A percentile compares a stretch with the other conserved stretches of the same genome.
Conservation (phyloP, 2,888 invertebrate genomes). For the Ophion ellenae region DNA sequence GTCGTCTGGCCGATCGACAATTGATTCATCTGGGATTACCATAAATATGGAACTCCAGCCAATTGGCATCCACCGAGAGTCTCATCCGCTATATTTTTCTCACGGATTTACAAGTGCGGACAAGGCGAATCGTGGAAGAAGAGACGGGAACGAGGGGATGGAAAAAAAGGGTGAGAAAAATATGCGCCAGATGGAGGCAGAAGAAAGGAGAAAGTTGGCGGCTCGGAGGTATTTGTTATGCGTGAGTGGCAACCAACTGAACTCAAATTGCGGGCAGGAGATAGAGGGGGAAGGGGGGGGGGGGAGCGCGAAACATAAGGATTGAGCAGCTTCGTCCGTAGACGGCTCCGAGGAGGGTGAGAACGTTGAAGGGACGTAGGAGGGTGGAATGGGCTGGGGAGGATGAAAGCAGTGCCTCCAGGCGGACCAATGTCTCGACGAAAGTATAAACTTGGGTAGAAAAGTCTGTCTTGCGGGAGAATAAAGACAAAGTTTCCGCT, state of each 20-base stretch:
- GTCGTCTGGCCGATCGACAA: not conserved
- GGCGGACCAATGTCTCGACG: slow-evolving; percentile 60
- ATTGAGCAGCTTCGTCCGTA: slow-evolving; percentile 59
- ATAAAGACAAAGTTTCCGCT: slow-evolving; percentile 65
- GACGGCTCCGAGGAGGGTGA: slow-evolving; percentile 63
- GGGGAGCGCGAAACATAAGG: slow-evolving; percentile 70
- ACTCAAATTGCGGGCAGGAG: slow-evolving; percentile 76
- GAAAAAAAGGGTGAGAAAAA: slow-evolving; percentile 20
- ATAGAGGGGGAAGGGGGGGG: slow-evolving; percentile 49
- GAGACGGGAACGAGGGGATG: slow-evolving; percentile 14
- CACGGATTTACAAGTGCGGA: slow-evolving; percentile 53
- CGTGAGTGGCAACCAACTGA: slow-evolving; percentile 77
- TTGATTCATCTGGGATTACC: not conserved
- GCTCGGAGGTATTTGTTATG: slow-evolving; percentile 77
- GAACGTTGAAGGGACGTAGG: slow-evolving; percentile 45
- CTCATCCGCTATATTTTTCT: slow-evolving; percentile 54
- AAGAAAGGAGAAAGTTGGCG: slow-evolving; percentile 55
- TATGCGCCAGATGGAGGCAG: slow-evolving; percentile 51
- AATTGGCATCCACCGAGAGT: not conserved
- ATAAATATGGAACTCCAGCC: not conserved
- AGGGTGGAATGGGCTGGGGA: slow-evolving; percentile 54
- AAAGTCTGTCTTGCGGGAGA: slow-evolving; percentile 70
- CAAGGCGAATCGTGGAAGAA: slow-evolving; percentile 11
- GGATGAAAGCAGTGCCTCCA: slow-evolving; percentile 38
- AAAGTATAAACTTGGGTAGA: slow-evolving; percentile 76